Conservation (phyloP, 2,888 invertebrate species). For the Harpalus rufipes region DNA sequence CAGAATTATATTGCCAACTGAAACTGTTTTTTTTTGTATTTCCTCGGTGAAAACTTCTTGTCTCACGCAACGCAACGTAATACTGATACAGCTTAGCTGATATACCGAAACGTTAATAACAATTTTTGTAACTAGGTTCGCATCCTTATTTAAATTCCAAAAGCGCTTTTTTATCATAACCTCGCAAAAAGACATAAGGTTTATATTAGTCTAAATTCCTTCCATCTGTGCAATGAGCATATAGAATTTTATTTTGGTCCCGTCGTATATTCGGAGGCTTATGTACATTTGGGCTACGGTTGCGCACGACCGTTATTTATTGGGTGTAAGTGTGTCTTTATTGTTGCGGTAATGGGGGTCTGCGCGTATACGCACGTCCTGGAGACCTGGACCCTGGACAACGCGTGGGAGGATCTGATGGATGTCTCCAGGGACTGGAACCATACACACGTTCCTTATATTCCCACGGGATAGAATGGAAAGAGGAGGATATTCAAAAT, state of each 20-base stretch:
- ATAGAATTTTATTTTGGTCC: neutral
- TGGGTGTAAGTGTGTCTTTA: constrained; percentile 66
- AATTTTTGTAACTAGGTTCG: no score
- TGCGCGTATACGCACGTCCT: constrained; percentile 49
- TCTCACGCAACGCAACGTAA: no score
- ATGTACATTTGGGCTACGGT: neutral
- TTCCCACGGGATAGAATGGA: neutral
- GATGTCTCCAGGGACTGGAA: constrained; percentile 55
- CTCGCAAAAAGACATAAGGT: neutral
- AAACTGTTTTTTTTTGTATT: no score
- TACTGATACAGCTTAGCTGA: no score
- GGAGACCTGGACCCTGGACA: constrained; percentile 19
- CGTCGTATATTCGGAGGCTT: neutral
- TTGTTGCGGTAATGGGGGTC: constrained; percentile 66
- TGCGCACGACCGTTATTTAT: constrained; percentile 64
- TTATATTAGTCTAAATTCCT: neutral
- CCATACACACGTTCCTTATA: constrained; percentile 56
- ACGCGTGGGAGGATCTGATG: constrained; percentile 50
- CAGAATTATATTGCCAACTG: no score
- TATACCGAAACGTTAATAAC: no score
- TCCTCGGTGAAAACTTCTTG: no score
- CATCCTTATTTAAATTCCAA: no score
- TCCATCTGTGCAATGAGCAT: neutral
- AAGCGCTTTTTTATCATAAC: neutral
- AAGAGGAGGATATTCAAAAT: neutral